Conservation (phyloP, 2,888 invertebrate genomes). For the Magallana nippona region DNA sequence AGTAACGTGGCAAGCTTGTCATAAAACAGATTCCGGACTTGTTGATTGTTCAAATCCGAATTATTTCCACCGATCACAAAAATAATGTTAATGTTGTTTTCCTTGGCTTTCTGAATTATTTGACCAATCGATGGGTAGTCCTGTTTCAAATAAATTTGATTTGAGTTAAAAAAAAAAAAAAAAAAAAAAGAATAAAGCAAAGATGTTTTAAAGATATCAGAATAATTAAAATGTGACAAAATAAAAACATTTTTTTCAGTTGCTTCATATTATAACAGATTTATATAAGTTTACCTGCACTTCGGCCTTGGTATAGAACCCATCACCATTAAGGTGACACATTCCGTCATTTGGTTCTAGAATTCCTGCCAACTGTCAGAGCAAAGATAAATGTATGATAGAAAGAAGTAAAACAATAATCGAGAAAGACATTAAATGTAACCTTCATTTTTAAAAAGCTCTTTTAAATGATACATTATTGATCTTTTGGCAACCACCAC, state of each 20-base stretch:
- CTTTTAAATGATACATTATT: no score
- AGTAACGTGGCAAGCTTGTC: constrained; percentile 39
- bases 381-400: background rate
- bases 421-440: no score
- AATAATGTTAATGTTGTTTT: constrained; percentile 50
- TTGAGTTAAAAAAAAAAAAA: background rate
- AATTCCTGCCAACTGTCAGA: constrained; percentile 75
- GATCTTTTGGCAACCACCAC: no score
- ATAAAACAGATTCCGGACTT: constrained; percentile 33
- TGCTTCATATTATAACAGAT: no score
- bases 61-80: constrained; percentile 44
- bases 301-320: constrained; percentile 70
- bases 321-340: constrained; percentile 73
- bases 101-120: constrained; percentile 43
- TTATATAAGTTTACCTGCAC: constrained; percentile 61
- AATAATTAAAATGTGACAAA: no score
- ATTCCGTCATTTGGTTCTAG: constrained; percentile 77
- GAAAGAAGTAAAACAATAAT: no score
- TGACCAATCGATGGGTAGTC: constrained; percentile 52
- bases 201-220: no score
- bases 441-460: no score
- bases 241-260: no score
- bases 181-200: no score
- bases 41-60: background rate
- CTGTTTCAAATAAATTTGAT: constrained; percentile 16